Conservation (phyloP, 2,113 vertebrate genomes). For the Phrynosoma blainvillii region DNA sequence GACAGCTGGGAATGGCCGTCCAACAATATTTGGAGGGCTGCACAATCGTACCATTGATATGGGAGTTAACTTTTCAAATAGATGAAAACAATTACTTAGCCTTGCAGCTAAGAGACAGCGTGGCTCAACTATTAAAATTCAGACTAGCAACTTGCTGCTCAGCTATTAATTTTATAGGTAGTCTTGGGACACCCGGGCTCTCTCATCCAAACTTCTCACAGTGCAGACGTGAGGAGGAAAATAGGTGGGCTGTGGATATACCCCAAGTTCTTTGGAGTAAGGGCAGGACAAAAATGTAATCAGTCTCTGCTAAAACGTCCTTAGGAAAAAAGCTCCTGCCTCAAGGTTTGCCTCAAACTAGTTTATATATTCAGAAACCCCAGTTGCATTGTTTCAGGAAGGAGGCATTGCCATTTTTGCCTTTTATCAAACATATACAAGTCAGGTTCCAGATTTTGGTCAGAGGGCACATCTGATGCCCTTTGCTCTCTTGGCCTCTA, state of each 20-base stretch:
- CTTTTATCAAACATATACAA: neutral
- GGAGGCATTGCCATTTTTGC: neutral
- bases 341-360: constrained; percentile 29
- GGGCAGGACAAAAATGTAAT: neutral
- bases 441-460: neutral
- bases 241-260: neutral
- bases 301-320: constrained; percentile 28
- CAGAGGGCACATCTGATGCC: neutral
- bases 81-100: constrained; percentile 50
- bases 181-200: neutral
- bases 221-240: neutral
- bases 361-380: constrained; percentile 50
- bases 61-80: constrained; percentile 33
- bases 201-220: neutral
- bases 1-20: no score
- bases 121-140: neutral
- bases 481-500: neutral
- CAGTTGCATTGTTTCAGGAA: constrained; percentile 37
- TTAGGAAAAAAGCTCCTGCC: constrained; percentile 24
- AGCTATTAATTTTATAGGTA: neutral
- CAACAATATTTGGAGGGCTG: no score
- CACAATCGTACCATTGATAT: neutral
- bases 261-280: neutral
- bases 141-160: neutral
- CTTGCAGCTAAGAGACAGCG: constrained; percentile 35